These are phyloP conservation scores for Sthenelais limicola DNA, from an alignment of 2,888 invertebrate genomes.

Conservation along the genomic window DNA sequence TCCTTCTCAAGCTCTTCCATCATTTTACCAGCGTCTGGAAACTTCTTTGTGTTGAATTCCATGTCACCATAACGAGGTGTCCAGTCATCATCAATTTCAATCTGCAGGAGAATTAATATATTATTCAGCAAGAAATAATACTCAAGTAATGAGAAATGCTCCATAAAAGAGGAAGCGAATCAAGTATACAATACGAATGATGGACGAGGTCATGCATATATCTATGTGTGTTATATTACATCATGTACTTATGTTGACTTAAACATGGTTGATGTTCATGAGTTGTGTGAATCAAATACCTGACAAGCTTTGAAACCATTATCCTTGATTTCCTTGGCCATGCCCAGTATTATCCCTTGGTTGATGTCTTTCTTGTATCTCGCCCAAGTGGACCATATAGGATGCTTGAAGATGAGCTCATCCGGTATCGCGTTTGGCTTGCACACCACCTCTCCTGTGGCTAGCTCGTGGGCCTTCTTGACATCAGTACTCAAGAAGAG, in stretches of 20 bases:
- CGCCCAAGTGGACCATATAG: constrained; percentile 93
- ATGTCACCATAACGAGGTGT: constrained; percentile 89
- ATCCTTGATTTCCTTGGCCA: constrained; percentile 54
- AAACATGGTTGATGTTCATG: constrained; percentile 12
- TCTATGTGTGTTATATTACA: too few species aligned
- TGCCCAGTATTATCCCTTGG: constrained; percentile 72
- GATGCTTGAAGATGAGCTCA: constrained; percentile 81
- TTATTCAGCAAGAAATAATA: too few species aligned
- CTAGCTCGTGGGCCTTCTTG: constrained; percentile 78
- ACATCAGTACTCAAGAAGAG: constrained; percentile 78
- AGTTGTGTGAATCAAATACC: too few species aligned
- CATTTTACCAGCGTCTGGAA: constrained; percentile 73
- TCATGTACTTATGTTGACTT: constrained; percentile 49
- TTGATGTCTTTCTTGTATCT: constrained; percentile 80
- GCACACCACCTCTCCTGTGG: constrained; percentile 78
- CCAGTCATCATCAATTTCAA: constrained; percentile 87
- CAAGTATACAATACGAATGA: too few species aligned
- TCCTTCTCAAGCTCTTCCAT: constrained; percentile 75
- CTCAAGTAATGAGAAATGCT: too few species aligned
- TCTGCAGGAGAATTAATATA: too few species aligned
- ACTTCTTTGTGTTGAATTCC: constrained; percentile 80
- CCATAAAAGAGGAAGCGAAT: too few species aligned
- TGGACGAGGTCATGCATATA: too few species aligned
- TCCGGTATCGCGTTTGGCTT: constrained; percentile 80
- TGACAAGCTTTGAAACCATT: constrained; percentile 46